Percentiles rank a stretch among this genome's conserved stretches.
phyloP scores from a whole-genome alignment of 2,113 vertebrate genomes.

The Lagopus leucura region DNA sequence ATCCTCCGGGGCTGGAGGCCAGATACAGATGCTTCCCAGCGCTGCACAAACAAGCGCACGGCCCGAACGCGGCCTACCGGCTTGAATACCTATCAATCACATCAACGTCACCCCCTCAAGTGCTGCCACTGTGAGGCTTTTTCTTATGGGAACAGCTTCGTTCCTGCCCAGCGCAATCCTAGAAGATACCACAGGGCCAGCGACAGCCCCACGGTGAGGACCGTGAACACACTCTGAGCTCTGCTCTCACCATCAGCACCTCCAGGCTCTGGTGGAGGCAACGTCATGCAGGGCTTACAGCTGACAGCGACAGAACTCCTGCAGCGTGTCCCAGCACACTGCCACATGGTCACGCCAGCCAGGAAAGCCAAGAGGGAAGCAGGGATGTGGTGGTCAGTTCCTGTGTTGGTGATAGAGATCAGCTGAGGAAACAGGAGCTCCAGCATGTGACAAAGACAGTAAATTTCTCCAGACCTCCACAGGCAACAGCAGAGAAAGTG shows the following conservation, averaged over 20 bases:
- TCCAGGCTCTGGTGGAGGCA: neutral
- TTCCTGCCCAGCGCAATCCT: neutral
- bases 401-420: neutral
- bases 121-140: neutral
- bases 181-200: neutral
- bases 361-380: neutral
- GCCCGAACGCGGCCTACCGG: rapidly evolving
- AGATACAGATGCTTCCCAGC: neutral
- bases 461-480: neutral
- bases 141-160: neutral
- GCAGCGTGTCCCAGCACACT: neutral
- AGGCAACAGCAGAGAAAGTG: neutral
- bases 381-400: neutral
- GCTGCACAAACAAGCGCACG: neutral
- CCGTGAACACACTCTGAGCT: rapidly evolving
- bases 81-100: neutral
- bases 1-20: neutral
- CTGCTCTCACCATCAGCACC: neutral
- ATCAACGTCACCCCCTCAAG: neutral
- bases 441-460: neutral
- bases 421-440: rapidly evolving
- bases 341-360: rapidly evolving
- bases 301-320: neutral
- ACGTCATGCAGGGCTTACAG: neutral
- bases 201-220: rapidly evolving